Evolutionary conservation across 2,888 invertebrate genomes (phyloP), one percentile per base, ranked within the genome.

Genomic region (Folsomia manolachei): DNA sequence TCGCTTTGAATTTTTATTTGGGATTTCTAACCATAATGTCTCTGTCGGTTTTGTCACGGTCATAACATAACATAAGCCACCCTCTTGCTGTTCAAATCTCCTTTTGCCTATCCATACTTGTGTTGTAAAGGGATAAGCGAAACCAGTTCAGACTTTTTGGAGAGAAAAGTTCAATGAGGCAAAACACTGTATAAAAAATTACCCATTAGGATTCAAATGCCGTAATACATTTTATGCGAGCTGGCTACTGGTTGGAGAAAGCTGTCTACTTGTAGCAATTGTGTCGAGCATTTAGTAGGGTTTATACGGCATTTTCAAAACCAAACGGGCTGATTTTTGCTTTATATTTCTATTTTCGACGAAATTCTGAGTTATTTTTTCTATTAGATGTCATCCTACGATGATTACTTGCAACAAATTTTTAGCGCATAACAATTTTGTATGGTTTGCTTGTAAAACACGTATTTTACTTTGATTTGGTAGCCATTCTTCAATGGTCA

Each of bases 1-100:
- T 39, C 39, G 66, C 23, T 7, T 66, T 19, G 66, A 66, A 66
- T 66, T 66, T 66, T 66, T 66, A 66, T 66, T 66, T 24, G 21
- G 52, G 51, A 66, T 66, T 66, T 66, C 66, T 21, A 11, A 66
- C 39, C 39, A 39, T 14, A 39, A 39, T 39, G 39, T 39, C 39
- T 39, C 39, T 39, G 39, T 39, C 39, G 39, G 39, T 39, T 39
- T 39, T 39, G 39, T 39, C 39, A 39, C 14, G 39, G 39, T 39
- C 39, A 39, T 39, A 39, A 39, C 14, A 39, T 39, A 39, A 14
- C 39, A 39, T 39, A 39, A 39, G 39, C 39, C 39, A 39, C 39
- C 39, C 23, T 60, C 60, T 21, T 60, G 9, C 60, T 60, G 4
- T 60, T 51, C 9, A 18, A 23, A 56, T 56, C n/a, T 39, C 7